Evolutionary conservation across 64 coral and sea anemone genomes (phyloP).

Genomic region (Hydrozoanthus tunicans): DNA sequence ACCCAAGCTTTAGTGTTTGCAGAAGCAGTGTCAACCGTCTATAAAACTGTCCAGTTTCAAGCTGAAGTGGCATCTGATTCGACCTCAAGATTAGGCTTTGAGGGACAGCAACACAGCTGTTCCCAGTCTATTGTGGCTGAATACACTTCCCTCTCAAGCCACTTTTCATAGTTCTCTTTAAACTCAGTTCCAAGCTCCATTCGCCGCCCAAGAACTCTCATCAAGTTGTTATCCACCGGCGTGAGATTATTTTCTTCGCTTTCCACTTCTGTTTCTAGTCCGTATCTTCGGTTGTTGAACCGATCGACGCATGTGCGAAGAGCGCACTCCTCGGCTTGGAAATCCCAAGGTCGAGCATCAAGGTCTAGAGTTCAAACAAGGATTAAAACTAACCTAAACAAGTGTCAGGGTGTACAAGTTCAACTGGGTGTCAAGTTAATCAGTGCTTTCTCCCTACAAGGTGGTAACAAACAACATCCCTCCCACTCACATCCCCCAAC

Average conservation of each 20-base stretch:
- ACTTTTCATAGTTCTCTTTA: conserved; percentile 95
- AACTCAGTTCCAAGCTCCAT: conserved; percentile 90
- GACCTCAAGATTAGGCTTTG: background rate
- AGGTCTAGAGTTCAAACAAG: conserved; percentile 56
- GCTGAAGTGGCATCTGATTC: background rate
- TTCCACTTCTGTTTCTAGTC: conserved; percentile 44
- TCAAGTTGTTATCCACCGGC: conserved; percentile 78
- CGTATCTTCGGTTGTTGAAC: conserved; percentile 92
- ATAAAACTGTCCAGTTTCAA: background rate
- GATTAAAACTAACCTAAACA: too few species aligned
- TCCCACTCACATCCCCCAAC: too few species aligned
- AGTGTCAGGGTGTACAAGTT: too few species aligned
- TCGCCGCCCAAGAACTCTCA: conserved; percentile 83
- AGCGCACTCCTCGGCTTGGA: conserved; percentile 94
- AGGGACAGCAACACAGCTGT: conserved; percentile 85
- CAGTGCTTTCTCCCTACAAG: too few species aligned
- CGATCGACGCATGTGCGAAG: conserved; percentile 88
- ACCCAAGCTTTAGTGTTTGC: background rate
- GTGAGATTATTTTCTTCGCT: conserved; percentile 69
- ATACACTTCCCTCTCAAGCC: conserved; percentile 98
- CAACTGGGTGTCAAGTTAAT: too few species aligned
- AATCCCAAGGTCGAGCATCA: conserved; percentile 95
- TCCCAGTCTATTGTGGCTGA: conserved; percentile 94
- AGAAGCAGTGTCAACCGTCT: background rate
- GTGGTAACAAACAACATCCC: too few species aligned